Percentiles rank a stretch among this genome's conserved stretches.
Evolutionary conservation across 2,797 vertebrate genomes (phyloP).

Genomic region (Bovichtus variegatus): DNA sequence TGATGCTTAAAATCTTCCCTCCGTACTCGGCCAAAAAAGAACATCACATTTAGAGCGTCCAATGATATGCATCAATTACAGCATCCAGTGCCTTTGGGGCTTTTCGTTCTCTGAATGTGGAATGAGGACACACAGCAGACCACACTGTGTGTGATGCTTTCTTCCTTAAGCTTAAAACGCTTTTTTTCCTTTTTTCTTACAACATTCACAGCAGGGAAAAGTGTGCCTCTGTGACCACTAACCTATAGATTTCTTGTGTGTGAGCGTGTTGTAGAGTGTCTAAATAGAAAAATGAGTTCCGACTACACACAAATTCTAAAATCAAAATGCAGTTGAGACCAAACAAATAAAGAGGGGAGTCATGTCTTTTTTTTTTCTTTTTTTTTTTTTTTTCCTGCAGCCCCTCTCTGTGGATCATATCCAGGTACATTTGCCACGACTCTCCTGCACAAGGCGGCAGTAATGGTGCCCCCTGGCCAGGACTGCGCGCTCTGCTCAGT

Average conservation of each 20-base stretch:
- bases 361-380: slow-evolving; percentile 23
- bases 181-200: slow-evolving; percentile 3
- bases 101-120: slow-evolving; percentile 57
- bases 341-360: slow-evolving; percentile 6
- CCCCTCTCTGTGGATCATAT: slow-evolving; percentile 61
- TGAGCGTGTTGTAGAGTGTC: neutral
- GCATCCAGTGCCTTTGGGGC: slow-evolving; percentile 58
- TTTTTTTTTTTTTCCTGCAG: slow-evolving; percentile 31
- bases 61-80: slow-evolving; percentile 69
- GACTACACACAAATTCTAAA: neutral
- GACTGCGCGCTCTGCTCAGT: slow-evolving; percentile 63
- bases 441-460: slow-evolving; percentile 52
- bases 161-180: slow-evolving; percentile 22
- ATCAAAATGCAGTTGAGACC: slow-evolving; percentile 33
- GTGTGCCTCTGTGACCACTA: neutral
- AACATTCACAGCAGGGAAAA: neutral
- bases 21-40: slow-evolving; percentile 50
- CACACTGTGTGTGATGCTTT: slow-evolving; percentile 23
- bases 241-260: slow-evolving; percentile 1
- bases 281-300: neutral
- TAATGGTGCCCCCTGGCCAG: slow-evolving; percentile 78
- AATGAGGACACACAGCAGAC: slow-evolving; percentile 41
- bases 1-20: slow-evolving; percentile 57
- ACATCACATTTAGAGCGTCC: slow-evolving; percentile 58
- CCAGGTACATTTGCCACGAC: slow-evolving; percentile 68